A percentile compares a stretch with the other conserved stretches of the same genome.
phyloP scores from a whole-genome alignment of 2,888 invertebrate genomes.

The Drosophila longiperda region DNA sequence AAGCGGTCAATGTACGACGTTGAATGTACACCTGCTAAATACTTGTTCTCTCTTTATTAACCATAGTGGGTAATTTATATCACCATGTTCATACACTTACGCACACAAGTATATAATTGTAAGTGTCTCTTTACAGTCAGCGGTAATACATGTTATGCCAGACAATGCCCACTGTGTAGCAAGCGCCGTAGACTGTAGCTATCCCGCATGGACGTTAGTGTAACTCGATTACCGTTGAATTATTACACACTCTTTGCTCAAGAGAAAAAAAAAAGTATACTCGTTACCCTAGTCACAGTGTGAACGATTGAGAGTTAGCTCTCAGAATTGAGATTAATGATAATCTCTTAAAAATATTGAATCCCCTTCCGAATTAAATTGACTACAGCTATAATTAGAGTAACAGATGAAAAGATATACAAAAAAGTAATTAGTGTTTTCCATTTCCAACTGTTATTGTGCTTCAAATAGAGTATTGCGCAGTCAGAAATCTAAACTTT shows the following conservation, averaged over 20 bases:
- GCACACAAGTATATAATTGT: constrained; percentile 24
- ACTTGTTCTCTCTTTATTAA: constrained; percentile 38
- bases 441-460: neutral
- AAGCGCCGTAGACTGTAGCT: constrained; percentile 16
- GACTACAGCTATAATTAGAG: neutral
- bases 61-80: constrained; percentile 46
- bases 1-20: constrained; percentile 69
- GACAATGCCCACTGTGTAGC: constrained; percentile 21
- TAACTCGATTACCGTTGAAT: constrained; percentile 60
- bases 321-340: neutral
- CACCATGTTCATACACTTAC: constrained; percentile 33
- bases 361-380: neutral
- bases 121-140: constrained; percentile 41
- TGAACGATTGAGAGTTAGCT: neutral
- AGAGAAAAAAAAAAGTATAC: neutral
- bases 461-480: neutral
- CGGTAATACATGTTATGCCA: constrained; percentile 32
- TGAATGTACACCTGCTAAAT: constrained; percentile 66
- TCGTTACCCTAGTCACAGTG: neutral
- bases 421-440: neutral
- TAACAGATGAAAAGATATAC: neutral
- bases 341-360: neutral
- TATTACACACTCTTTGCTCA: constrained; percentile 18
- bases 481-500: neutral
- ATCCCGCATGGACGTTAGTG: constrained; percentile 37